Percentiles rank a stretch among this genome's conserved stretches.
These are phyloP conservation scores for Corythaixoides concolor DNA, from an alignment of 2,113 vertebrate species.

Conservation along the genomic window DNA sequence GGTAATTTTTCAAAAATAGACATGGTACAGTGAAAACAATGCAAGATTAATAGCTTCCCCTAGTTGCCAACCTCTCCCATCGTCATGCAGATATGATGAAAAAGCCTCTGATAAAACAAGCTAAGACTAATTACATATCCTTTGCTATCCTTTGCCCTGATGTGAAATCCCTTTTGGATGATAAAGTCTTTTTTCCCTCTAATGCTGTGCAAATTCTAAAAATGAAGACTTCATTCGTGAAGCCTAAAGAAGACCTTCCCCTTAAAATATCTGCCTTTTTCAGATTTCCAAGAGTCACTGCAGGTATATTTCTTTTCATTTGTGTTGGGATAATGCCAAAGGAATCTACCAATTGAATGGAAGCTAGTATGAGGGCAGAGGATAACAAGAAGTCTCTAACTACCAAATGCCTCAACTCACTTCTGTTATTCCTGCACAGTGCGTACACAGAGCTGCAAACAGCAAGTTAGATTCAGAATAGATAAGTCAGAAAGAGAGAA, in stretches of 20 bases:
- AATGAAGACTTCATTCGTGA: not conserved
- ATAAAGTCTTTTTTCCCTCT: not conserved
- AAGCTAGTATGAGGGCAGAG: not conserved
- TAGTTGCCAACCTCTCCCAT: not conserved
- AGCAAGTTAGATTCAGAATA: not conserved
- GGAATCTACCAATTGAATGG: not conserved
- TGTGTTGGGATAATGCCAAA: not conserved
- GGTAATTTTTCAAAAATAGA: slow-evolving; percentile 10
- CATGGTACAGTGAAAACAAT: not conserved
- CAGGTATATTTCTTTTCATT: not conserved
- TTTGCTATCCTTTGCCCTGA: not conserved
- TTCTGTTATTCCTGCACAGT: not conserved
- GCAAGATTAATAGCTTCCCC: slow-evolving; percentile 22
- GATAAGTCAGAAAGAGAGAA: not conserved
- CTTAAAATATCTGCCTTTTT: not conserved
- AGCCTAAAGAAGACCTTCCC: not conserved
- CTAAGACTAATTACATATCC: not conserved
- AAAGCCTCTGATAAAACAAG: slow-evolving; percentile 3
- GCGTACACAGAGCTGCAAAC: not conserved
- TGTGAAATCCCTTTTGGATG: not conserved
- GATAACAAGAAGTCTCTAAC: not conserved
- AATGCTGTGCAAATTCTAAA: not conserved
- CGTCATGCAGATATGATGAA: not conserved
- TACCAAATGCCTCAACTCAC: not conserved
- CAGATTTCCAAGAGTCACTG: not conserved